A percentile compares a stretch with the other conserved stretches of the same genome.
These are phyloP conservation scores for Zeus faber DNA, from an alignment of 2,113 vertebrate species.

Conservation along the genomic window DNA sequence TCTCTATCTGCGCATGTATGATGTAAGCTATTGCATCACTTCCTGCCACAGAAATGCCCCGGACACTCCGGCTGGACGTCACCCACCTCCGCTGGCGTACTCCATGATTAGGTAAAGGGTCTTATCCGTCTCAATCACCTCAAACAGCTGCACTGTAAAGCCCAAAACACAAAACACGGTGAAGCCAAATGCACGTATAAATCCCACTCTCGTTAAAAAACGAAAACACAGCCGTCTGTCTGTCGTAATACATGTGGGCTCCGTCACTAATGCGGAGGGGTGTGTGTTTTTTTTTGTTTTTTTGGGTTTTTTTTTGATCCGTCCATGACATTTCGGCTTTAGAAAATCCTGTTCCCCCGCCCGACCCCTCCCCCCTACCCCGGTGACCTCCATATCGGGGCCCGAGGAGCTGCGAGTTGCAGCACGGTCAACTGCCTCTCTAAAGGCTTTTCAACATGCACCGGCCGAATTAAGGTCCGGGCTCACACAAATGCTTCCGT, in stretches of 20 bases:
- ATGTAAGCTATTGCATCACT: slow-evolving; percentile 9
- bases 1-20: not conserved
- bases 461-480: not conserved
- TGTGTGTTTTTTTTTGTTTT: too few species aligned
- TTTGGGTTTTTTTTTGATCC: slow-evolving; percentile 32
- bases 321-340: slow-evolving; percentile 48
- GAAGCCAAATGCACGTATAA: slow-evolving; percentile 25
- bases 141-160: slow-evolving; percentile 88
- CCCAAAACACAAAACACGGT: slow-evolving; percentile 46
- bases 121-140: slow-evolving; percentile 92
- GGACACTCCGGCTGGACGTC: not conserved
- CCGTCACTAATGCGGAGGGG: slow-evolving; percentile 28
- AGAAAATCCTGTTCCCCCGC: too few species aligned
- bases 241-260: slow-evolving; percentile 24
- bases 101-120: slow-evolving; percentile 93
- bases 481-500: slow-evolving; percentile 12
- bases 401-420: not conserved
- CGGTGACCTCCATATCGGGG: slow-evolving; percentile 39
- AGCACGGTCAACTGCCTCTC: slow-evolving; percentile 14
- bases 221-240: slow-evolving; percentile 26
- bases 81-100: slow-evolving; percentile 87
- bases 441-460: slow-evolving; percentile 31
- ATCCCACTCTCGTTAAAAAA: slow-evolving; percentile 26
- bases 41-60: not conserved
- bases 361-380: slow-evolving; percentile 6